Percentiles rank a stretch among this genome's conserved stretches.
Evolutionary conservation across 2,797 vertebrate species (phyloP).

Genomic region (Melanotaenia maccullochi): DNA sequence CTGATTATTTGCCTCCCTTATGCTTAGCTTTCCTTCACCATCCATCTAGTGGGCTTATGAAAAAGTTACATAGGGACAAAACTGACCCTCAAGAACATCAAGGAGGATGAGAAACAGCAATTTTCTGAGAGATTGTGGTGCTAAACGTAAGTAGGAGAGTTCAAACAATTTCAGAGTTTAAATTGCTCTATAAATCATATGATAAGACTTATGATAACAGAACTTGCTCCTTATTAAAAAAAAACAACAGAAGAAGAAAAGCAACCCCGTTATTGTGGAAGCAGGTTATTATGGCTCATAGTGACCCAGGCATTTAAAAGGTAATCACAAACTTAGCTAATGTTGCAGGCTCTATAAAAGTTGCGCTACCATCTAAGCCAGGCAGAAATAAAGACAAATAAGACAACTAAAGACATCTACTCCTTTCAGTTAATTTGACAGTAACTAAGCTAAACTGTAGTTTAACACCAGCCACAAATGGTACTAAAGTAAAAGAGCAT

Average conservation of each 20-base stretch:
- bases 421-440: not conserved
- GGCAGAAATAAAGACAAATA: not conserved
- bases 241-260: not conserved
- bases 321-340: not conserved
- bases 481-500: not conserved
- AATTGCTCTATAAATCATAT: slow-evolving; percentile 26
- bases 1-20: slow-evolving; percentile 43
- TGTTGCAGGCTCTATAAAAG: not conserved
- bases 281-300: not conserved
- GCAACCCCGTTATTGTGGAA: not conserved
- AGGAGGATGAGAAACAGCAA: slow-evolving; percentile 35
- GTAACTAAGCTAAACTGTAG: not conserved
- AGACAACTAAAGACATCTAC: not conserved
- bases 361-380: not conserved
- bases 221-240: not conserved
- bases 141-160: slow-evolving; percentile 10
- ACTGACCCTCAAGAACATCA: slow-evolving; percentile 35
- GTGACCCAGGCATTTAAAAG: not conserved
- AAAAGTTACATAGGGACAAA: slow-evolving; percentile 41
- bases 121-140: slow-evolving; percentile 27
- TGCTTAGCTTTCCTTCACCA: slow-evolving; percentile 33
- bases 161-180: slow-evolving; percentile 15
- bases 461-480: not conserved
- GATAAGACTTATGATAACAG: not conserved
- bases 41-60: slow-evolving; percentile 13